phyloP scores from a whole-genome alignment of 53 echinoderm and acorn worm species.

The Paracentrotus lividus region DNA sequence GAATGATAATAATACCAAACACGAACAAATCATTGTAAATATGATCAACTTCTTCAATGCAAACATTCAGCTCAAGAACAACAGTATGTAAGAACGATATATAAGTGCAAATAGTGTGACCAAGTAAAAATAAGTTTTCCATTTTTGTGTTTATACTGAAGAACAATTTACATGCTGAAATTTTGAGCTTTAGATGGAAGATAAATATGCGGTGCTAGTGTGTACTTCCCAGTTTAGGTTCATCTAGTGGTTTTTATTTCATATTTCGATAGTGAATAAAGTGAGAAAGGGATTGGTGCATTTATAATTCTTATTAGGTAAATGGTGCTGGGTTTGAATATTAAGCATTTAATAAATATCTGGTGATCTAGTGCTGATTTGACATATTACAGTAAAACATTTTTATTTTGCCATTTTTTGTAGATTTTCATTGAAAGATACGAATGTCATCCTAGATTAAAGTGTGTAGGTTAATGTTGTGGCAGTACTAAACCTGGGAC shows the following conservation, averaged over 20 bases:
- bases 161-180: constrained; percentile 42
- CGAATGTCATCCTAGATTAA: neutral
- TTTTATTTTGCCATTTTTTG: constrained; percentile 51
- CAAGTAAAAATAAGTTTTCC: constrained; percentile 40
- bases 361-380: constrained; percentile 54
- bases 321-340: constrained; percentile 60
- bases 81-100: too few species aligned
- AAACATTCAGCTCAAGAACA: constrained; percentile 51
- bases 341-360: constrained; percentile 10
- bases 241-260: constrained; percentile 15
- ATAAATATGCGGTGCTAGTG: constrained; percentile 46
- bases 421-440: neutral
- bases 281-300: constrained; percentile 33
- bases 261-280: constrained; percentile 9
- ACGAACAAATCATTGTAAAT: neutral
- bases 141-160: constrained; percentile 24
- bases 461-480: neutral
- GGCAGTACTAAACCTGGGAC: constrained; percentile 26
- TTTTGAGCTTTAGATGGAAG: constrained; percentile 41
- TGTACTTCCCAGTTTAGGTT: constrained; percentile 36
- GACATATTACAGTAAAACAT: constrained; percentile 64
- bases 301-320: constrained; percentile 45
- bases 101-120: constrained; percentile 50
- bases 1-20: neutral
- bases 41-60: neutral